Conservation (phyloP, 1,140 invertebrate species). For the Lasioglossum albipes region DNA sequence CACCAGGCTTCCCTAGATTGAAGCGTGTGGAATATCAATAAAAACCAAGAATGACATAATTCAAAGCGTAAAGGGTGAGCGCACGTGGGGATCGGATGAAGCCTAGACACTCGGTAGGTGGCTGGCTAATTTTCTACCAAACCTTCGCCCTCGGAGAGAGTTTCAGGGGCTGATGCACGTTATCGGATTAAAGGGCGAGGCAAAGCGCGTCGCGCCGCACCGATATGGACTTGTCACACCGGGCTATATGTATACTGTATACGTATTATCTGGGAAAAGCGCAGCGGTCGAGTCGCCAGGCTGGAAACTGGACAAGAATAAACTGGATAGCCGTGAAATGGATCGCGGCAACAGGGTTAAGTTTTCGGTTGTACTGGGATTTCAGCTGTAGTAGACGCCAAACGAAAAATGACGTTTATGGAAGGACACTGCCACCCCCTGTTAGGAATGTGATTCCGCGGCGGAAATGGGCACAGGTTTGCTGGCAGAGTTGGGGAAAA, state of each 20-base stretch:
- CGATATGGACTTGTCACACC: slow-evolving; percentile 15
- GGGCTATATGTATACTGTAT: slow-evolving; percentile 20
- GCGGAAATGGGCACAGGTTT: too few relatives aligned
- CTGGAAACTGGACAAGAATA: slow-evolving; percentile 37
- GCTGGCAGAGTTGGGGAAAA: too few relatives aligned
- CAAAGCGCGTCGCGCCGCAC: background rate
- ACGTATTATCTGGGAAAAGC: slow-evolving; percentile 40
- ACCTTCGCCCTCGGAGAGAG: background rate
- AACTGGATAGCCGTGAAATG: slow-evolving; percentile 43
- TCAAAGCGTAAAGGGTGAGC: too few relatives aligned
- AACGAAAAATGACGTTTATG: background rate
- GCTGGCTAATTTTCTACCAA: background rate
- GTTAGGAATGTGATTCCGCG: background rate
- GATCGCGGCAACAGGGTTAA: slow-evolving; percentile 42
- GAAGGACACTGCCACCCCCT: too few relatives aligned
- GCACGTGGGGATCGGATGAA: too few relatives aligned
- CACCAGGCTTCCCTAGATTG: too few relatives aligned
- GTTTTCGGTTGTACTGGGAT: slow-evolving; percentile 26
- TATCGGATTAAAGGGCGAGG: slow-evolving; percentile 29
- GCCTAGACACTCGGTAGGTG: background rate
- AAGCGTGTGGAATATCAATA: too few relatives aligned
- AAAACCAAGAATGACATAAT: too few relatives aligned
- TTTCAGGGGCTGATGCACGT: slow-evolving; percentile 15
- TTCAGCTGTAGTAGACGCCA: background rate
- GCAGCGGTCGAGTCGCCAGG: slow-evolving; percentile 27